Base-by-base conservation (phyloP, 2,888 invertebrate genomes). In the Sturmia bella region DNA sequence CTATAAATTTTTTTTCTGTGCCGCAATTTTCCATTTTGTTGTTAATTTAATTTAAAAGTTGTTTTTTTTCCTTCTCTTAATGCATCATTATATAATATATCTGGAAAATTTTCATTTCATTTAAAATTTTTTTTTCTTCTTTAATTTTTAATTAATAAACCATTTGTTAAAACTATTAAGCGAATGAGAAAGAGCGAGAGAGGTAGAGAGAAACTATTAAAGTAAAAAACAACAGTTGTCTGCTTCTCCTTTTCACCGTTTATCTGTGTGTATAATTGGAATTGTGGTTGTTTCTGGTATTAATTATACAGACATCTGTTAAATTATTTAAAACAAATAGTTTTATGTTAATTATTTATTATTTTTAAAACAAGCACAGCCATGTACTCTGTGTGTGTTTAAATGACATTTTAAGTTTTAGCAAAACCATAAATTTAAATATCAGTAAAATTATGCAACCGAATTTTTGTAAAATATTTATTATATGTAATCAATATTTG, bases 211-310 rank as follows among this genome's bases (percentile, higher is more conserved):
- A 54, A 32, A 6, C 9, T 32, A 6, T 7, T 32, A 32, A 27
- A 3, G 6, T 27, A 27, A 32, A 32, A 50, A 15, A 61, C 64
- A 54, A 15, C 37, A 9, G 0, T 39, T 66, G 57, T 39, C 45
- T 76, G 76, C 45, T 43, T 45, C 19, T 27, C 43, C 72, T 37
- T 57, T 6, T 15, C 39, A 39, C 39, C 39, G 13, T 37, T 11
- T 52, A 3, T 70, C 19, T 61, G n/a, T 54, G 45, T 56, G 11
- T 61, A 19, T 70, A 82, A 82, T 78, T 82, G 78, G 41, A 75
- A 78, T 78, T 82, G 82, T 70, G 81, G 81, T 74, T 70, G 48
- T 78, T 59, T 78, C 82, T 82, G 78, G 52, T 66, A 74, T 75
- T 82, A 82, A 82, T 82, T 74, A 82, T 75, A 72, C 70, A 52